Percentiles rank a stretch among this genome's conserved stretches.
phyloP scores from a whole-genome alignment of 2,888 invertebrate species.

The Steromphala cineraria region DNA sequence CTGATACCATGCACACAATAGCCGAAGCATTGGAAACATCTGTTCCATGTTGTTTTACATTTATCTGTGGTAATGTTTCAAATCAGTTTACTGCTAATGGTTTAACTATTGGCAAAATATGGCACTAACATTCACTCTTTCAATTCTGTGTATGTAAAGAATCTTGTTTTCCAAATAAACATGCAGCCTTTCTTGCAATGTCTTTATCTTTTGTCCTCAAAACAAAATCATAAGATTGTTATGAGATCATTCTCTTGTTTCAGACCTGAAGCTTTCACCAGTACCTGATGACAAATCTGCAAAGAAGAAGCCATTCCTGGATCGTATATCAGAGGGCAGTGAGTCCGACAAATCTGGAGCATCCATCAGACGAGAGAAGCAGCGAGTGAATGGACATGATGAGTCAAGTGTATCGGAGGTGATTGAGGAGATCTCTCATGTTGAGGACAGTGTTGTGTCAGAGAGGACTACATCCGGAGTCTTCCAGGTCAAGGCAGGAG shows the following conservation, averaged over 20 bases:
- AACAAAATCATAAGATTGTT: too few species aligned
- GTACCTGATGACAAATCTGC: constrained; percentile 26
- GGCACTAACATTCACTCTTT: too few species aligned
- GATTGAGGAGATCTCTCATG: constrained; percentile 43
- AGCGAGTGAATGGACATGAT: neutral
- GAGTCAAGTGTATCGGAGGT: constrained; percentile 42
- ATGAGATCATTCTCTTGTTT: neutral
- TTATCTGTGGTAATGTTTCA: too few species aligned
- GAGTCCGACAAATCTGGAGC: constrained; percentile 44
- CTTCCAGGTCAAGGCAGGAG: constrained; percentile 25
- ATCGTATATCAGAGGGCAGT: constrained; percentile 63
- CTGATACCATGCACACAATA: too few species aligned
- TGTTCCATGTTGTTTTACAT: too few species aligned
- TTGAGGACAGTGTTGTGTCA: constrained; percentile 18
- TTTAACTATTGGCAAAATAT: too few species aligned
- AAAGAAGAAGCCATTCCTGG: constrained; percentile 39
- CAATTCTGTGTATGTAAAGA: too few species aligned
- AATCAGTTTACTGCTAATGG: too few species aligned
- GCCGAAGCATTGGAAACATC: too few species aligned
- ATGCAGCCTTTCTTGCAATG: too few species aligned
- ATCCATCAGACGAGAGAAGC: constrained; percentile 23
- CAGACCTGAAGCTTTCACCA: constrained; percentile 35
- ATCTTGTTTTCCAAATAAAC: too few species aligned
- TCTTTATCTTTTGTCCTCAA: too few species aligned
- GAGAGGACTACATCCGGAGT: constrained; percentile 27